Base-by-base conservation (phyloP, 1,140 invertebrate genomes). In the Pygmarrhopalites habei region DNA sequence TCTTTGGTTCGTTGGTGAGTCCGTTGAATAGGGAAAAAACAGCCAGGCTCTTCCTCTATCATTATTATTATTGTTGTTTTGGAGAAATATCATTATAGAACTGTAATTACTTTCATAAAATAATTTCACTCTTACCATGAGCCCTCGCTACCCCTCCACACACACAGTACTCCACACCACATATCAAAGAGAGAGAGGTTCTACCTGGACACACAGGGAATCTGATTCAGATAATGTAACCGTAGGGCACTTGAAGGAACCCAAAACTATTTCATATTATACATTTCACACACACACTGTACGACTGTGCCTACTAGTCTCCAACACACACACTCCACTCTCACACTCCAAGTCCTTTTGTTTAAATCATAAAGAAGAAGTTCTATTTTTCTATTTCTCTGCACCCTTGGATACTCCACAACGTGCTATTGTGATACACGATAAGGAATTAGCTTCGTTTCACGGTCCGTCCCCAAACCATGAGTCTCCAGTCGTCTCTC, bases 381-480 rank as follows among this genome's bases (percentile, higher is more conserved):
- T 35, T 35, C 32, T 35, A 35, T 35, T 35, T 35, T 64, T 59
- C 57, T 59, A 64, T 59, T 64, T 64, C 39, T 49, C 62, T 44
- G 39, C 62, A 64, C 62, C 62, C 47, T 64, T 64, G 61, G 61
- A 63, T 51, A 47, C 46, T 35, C 49, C 19, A 26, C 43, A 17
- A 26, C 14, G 30, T 53, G 60, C 28, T 23, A 21, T 55, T 56
- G 15, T 44, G 41, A 62, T 56, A 28, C n/a, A 25, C 7, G 30
- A 61, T 53, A 62, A 57, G n/a, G 53, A 62, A 62, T 62, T 62
- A 62, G 60, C 41, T 62, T 62, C 26, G 17, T 32, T 47, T 60
- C 47, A 51, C 32, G 53, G 17, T 25, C 44, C n/a, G n/a, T 56
- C 14, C 29, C 30, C 53, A 19, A 56, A 21, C 25, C 30, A 60